Evolutionary conservation across 2,888 invertebrate species (phyloP), one percentile per base, ranked within the genome.

Genomic region (Eucriotettix oculatus): DNA sequence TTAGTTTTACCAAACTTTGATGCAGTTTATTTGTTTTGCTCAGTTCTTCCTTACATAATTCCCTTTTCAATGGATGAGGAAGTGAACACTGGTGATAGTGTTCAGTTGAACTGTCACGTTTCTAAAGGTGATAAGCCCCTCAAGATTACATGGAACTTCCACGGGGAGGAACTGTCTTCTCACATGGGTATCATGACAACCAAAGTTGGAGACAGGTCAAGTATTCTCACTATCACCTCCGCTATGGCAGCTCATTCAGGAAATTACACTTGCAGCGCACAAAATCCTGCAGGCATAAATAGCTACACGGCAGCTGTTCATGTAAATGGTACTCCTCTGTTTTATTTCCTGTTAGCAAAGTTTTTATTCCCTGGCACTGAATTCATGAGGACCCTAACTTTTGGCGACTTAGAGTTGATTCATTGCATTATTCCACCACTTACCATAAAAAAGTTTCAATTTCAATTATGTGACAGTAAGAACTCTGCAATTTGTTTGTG

Each of bases 161-260:
- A 67, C 60, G 68, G 68, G 43, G 65, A 67, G 58, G 66, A 68
- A 12, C n/a, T 48, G n/a, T 44, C 59, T 12, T 55, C 59, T 48
- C 56, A 59, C 44, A 48, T 59, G 54, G 55, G 56, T 42, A 48
- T 59, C 42, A 44, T 12, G 16, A 59, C 56, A 29, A 59, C 55
- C 29, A 59, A 44, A 10, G 44, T 59, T 10, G 59, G 59, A 1
- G 59, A 55, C 10, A 14, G 54, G 43, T 43, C 58, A 43, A 57
- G 58, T 16, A 65, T 64, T 10, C 62, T 67, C 54, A 64, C 65
- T 40, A 62, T 66, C n/a, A 65, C 65, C 12, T 63, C 65, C 17
- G 79, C 86, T 54, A 81, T 81, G 61, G 83, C 82, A 52, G 77
- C 79, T 5, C 87, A 89, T 72, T 82, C 81, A 64, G 90, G 90